phyloP scores from a whole-genome alignment of 2,113 vertebrate species.

The Picathartes gymnocephalus region DNA sequence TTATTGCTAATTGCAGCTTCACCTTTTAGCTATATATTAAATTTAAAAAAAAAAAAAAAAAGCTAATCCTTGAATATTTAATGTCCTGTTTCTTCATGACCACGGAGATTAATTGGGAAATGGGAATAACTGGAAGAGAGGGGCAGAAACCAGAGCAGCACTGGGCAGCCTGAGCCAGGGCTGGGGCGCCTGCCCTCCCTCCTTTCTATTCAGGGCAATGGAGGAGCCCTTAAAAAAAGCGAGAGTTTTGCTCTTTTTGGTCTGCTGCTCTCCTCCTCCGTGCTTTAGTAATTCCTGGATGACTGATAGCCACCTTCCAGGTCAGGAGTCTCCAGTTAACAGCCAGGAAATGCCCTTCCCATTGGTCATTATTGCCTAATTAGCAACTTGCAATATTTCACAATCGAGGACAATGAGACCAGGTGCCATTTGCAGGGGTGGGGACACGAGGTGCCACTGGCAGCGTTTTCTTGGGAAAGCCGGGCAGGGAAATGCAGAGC shows the following conservation, averaged over 20 bases:
- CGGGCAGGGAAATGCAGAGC: background rate
- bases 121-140: background rate
- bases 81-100: background rate
- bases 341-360: slow-evolving; percentile 55
- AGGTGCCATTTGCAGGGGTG: background rate
- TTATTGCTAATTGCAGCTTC: background rate
- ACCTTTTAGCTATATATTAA: background rate
- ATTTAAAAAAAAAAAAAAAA: background rate
- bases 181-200: background rate
- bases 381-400: background rate
- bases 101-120: background rate
- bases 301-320: background rate
- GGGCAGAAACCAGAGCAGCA: background rate
- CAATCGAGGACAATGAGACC: background rate
- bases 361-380: slow-evolving; percentile 47
- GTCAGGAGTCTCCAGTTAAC: background rate
- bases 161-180: background rate
- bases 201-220: background rate
- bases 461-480: background rate
- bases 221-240: background rate
- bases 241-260: background rate
- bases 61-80: background rate
- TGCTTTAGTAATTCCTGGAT: background rate
- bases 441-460: no score
- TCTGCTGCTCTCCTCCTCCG: background rate